phyloP scores from a whole-genome alignment of 2,113 vertebrate species.

The Campylomormyrus numenius region DNA sequence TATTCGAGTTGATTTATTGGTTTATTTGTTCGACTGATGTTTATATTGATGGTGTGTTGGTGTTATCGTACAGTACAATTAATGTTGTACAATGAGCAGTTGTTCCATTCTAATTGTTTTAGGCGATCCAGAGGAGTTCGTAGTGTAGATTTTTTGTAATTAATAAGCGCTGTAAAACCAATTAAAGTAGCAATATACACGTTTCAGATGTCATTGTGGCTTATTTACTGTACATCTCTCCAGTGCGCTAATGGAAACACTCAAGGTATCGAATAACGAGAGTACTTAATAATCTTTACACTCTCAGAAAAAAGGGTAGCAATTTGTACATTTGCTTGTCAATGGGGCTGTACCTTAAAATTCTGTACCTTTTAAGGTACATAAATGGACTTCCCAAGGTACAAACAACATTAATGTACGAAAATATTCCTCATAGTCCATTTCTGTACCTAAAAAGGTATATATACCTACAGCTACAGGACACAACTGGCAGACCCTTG shows the following conservation, averaged over 20 bases:
- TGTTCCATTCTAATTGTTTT: neutral
- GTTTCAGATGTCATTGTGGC: neutral
- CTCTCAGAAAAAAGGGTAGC: no score
- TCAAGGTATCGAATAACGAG: neutral
- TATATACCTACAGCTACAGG: no score
- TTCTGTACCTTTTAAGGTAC: no score
- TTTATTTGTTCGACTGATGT: neutral
- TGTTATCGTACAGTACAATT: neutral
- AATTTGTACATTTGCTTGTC: no score
- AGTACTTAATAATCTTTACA: no score
- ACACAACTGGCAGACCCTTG: no score
- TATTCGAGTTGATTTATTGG: neutral
- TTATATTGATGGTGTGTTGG: neutral
- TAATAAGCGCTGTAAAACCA: neutral
- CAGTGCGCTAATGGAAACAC: neutral
- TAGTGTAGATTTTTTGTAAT: neutral
- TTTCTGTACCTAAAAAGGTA: no score
- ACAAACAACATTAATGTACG: no score
- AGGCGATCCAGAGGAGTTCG: neutral
- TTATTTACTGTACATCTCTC: neutral
- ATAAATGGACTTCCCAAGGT: no score
- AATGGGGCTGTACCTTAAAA: no score
- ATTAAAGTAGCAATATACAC: neutral
- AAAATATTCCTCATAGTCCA: no score
- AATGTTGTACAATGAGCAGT: neutral